Base-by-base conservation (phyloP, 2,797 vertebrate species). In the Eospalax fontanierii region DNA sequence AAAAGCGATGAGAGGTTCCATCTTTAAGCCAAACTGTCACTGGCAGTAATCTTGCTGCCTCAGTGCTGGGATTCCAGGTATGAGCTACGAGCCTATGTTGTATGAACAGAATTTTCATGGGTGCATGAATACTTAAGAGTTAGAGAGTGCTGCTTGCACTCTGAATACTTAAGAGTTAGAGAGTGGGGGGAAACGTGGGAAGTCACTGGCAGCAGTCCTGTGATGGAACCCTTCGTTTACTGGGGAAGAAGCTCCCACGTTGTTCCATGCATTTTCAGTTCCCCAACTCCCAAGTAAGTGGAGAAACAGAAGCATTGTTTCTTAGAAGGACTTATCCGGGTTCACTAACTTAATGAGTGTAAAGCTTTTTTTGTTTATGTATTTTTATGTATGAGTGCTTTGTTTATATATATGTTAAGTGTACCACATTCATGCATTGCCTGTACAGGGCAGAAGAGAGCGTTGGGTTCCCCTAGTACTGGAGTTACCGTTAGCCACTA, bases 251-350 rank as follows among this genome's bases (percentile, higher is more conserved):
- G 22, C n/a, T 92, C 50, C 16, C 43, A 28, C 33, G 24, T 15
- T 87, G 54, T 18, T 80, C 35, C 43, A 26, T 78, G 30, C 19
- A 50, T 70, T 82, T 95, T 73, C 35, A 68, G 35, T 92, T 91
- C 46, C 43, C 26, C 28, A 76, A 15, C 3, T 30, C n/a, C 68
- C 33, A 87, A 4, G 33, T 93, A 26, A 71, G 1, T 85, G n/a
- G 33, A 54, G 11, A 43, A 35, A 26, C 38, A 73, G n/a, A 81
- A 65, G 7, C 2, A 61, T 73, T 71, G 70, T 8, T 26, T 46
- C 0, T 61, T 50, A 35, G 40, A 22, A 65, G 46, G 14, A 12
- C 46, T 68, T 65, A 59, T 50, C 46, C 46, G 11, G 46, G 46
- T 50, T 11, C 46, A 50, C 11, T 6, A 50, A 50, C 46, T 50